Percentiles rank a stretch among this genome's conserved stretches.
Conservation (phyloP, 2,888 invertebrate genomes). For the Hymenopus coronatus region DNA sequence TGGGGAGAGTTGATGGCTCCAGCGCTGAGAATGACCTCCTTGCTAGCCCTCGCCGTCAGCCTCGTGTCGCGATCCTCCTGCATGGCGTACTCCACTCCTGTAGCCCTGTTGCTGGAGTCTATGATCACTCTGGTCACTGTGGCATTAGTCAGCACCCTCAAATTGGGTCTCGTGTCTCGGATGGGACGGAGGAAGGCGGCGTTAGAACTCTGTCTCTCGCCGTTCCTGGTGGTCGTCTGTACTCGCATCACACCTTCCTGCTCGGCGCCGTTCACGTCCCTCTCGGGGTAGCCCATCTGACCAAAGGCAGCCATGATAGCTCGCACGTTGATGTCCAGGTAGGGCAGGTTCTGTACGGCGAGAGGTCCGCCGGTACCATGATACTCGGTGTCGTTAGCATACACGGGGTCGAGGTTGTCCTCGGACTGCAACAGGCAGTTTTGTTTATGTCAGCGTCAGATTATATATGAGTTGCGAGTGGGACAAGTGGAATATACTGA, state of each 20-base stretch:
- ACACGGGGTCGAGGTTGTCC: constrained; percentile 22
- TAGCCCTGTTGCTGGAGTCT: constrained; percentile 59
- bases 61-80: constrained; percentile 62
- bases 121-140: constrained; percentile 52
- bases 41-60: constrained; percentile 65
- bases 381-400: constrained; percentile 12
- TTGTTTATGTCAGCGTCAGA: neutral
- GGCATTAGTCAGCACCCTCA: constrained; percentile 46
- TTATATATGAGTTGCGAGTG: no score
- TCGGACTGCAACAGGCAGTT: constrained; percentile 18
- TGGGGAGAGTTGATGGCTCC: constrained; percentile 88
- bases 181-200: constrained; percentile 52
- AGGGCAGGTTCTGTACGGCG: constrained; percentile 46
- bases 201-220: constrained; percentile 48
- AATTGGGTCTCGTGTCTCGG: constrained; percentile 19
- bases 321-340: constrained; percentile 44
- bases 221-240: constrained; percentile 38
- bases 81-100: constrained; percentile 77
- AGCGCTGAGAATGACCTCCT: constrained; percentile 82
- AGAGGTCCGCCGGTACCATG: constrained; percentile 42
- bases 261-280: constrained; percentile 26
- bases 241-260: constrained; percentile 45
- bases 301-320: constrained; percentile 45
- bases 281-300: constrained; percentile 43
- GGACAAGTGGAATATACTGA: no score